Percentiles rank a stretch among this genome's conserved stretches.
phyloP scores from a whole-genome alignment of 2,888 invertebrate species.

The Acleris literana region DNA sequence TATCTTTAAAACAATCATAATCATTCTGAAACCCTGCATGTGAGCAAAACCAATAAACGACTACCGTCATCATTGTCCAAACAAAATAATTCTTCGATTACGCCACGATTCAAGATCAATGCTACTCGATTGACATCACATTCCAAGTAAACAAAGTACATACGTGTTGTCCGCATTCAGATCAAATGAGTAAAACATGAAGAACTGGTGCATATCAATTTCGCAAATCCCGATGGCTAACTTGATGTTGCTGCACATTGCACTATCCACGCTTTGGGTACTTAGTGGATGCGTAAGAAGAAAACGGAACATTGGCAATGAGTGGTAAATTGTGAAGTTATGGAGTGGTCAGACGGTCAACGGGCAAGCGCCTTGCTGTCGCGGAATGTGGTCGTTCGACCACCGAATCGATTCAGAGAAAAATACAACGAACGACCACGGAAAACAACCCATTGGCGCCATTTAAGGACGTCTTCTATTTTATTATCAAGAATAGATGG shows the following conservation, averaged over 20 bases:
- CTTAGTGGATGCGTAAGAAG: conserved; percentile 17
- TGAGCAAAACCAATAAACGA: conserved; percentile 21
- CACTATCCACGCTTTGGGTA: background rate
- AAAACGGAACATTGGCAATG: conserved; percentile 17
- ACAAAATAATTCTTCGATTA: conserved; percentile 35
- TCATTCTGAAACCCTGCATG: conserved; percentile 11
- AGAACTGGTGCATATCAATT: conserved; percentile 5
- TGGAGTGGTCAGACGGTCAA: conserved; percentile 65
- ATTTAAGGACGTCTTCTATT: conserved; percentile 27
- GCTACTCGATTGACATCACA: conserved; percentile 24
- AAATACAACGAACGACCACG: conserved; percentile 40
- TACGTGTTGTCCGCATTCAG: conserved; percentile 30
- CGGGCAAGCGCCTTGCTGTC: conserved; percentile 67
- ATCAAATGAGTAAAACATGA: conserved; percentile 27
- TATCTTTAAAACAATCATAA: too few species aligned
- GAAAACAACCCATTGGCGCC: conserved; percentile 30
- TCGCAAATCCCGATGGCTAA: conserved; percentile 15
- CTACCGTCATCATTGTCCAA: conserved; percentile 29
- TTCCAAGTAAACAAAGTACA: conserved; percentile 17
- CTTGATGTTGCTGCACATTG: background rate
- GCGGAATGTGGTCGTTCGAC: conserved; percentile 70
- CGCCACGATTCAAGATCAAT: conserved; percentile 32
- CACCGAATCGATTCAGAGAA: conserved; percentile 67
- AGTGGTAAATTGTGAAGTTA: conserved; percentile 49
- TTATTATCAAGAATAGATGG: conserved; percentile 15